These are phyloP conservation scores for Patiria miniata DNA, from an alignment of 35 echinoderm and acorn worm genomes.

Conservation along the genomic window DNA sequence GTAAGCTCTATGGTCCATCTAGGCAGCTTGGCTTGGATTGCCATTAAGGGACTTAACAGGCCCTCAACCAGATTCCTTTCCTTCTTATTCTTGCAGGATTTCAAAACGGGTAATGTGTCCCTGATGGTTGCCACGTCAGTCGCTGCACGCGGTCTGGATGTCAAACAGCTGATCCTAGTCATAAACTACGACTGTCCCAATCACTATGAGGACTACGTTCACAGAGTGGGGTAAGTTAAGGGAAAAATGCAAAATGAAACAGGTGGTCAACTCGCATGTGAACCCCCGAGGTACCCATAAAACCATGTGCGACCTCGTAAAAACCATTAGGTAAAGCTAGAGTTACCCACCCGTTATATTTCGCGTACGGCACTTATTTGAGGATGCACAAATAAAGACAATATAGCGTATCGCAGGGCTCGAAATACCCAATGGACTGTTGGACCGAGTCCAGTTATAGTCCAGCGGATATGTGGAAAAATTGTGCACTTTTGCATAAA, in stretches of 20 bases:
- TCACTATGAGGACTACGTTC: conserved; percentile 98
- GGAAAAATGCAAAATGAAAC: not conserved
- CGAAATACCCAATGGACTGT: no score
- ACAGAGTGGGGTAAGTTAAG: conserved; percentile 96
- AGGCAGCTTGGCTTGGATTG: no score
- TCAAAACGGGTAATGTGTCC: conserved; percentile 81
- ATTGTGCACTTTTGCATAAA: no score
- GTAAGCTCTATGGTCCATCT: no score
- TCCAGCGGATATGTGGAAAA: no score
- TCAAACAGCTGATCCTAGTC: conserved; percentile 89
- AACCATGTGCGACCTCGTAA: not conserved
- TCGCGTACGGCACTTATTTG: not conserved
- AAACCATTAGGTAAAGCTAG: not conserved
- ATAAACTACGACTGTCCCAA: conserved; percentile 98
- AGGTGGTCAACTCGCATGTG: not conserved
- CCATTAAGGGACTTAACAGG: no score
- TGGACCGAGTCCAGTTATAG: no score
- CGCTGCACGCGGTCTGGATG: conserved; percentile 85
- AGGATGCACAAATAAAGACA: no score
- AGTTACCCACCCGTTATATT: not conserved
- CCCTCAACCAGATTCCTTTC: not conserved
- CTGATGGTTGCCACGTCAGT: conserved; percentile 87
- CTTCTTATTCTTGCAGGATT: conserved; percentile 65
- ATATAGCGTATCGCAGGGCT: no score
- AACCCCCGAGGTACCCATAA: not conserved